Evolutionary conservation across 2,797 vertebrate genomes (phyloP).

Genomic region (Macropodus opercularis): DNA sequence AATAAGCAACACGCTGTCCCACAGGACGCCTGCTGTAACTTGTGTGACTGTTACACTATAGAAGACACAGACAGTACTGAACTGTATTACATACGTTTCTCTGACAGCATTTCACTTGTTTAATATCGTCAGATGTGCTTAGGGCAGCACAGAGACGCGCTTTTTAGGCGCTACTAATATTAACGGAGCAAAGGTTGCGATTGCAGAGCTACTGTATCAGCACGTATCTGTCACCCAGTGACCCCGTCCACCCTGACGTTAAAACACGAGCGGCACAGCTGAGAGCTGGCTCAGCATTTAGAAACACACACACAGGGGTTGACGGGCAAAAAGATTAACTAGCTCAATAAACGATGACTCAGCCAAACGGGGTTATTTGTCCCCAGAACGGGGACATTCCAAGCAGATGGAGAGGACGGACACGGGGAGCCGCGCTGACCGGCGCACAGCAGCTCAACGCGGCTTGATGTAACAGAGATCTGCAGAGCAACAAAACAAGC

Average conservation of each 20-base stretch:
- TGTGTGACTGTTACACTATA: no score
- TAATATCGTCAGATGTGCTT: not conserved
- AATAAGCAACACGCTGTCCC: no score
- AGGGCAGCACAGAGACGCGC: not conserved
- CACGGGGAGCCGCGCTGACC: not conserved
- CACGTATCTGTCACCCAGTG: conserved; percentile 7
- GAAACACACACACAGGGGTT: conserved; percentile 16
- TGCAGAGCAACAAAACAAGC: conserved; percentile 22
- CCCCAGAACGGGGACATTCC: conserved; percentile 34
- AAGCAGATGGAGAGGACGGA: not conserved
- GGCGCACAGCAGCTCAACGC: not conserved
- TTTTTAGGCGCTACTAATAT: not conserved
- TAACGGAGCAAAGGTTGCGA: conserved; percentile 40
- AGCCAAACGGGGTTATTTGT: conserved; percentile 25
- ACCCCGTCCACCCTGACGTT: conserved; percentile 10
- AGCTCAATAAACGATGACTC: conserved; percentile 48
- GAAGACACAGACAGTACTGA: no score
- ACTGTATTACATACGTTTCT: no score
- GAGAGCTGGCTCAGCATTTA: conserved; percentile 38
- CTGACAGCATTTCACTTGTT: not conserved
- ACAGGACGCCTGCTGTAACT: no score
- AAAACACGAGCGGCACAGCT: not conserved
- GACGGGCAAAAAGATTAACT: conserved; percentile 38
- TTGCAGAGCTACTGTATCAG: conserved; percentile 8
- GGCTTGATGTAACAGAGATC: not conserved